Evolutionary conservation across 2,888 invertebrate genomes (phyloP).

Genomic region (Leptogaster cylindrica): DNA sequence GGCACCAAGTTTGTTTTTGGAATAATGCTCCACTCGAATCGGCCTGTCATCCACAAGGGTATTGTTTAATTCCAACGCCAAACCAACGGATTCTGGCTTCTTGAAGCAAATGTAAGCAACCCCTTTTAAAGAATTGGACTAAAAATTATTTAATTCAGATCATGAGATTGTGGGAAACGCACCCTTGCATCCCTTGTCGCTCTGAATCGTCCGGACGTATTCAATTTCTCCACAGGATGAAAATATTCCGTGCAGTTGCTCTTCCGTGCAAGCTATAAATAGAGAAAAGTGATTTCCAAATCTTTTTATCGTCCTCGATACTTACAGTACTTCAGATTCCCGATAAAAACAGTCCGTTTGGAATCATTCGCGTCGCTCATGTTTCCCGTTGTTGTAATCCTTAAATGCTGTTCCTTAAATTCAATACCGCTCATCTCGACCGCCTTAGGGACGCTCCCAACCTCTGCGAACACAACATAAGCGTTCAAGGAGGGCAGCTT

Average conservation of each 20-base stretch:
- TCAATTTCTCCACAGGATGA: conserved; percentile 60
- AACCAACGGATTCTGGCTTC: conserved; percentile 55
- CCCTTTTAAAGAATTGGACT: conserved; percentile 48
- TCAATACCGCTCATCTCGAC: conserved; percentile 55
- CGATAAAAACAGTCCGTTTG: conserved; percentile 58
- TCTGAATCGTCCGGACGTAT: conserved; percentile 57
- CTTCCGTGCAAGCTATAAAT: conserved; percentile 56
- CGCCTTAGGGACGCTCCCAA: conserved; percentile 53
- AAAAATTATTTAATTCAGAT: conserved; percentile 2
- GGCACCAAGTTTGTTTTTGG: conserved; percentile 54
- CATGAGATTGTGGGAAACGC: neutral
- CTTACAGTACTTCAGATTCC: conserved; percentile 60
- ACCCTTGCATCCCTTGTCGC: conserved; percentile 57
- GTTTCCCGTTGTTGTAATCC: conserved; percentile 53
- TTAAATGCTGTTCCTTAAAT: conserved; percentile 56
- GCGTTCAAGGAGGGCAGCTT: conserved; percentile 55
- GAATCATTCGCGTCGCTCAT: conserved; percentile 47
- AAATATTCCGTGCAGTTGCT: conserved; percentile 58
- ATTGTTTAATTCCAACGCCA: conserved; percentile 59
- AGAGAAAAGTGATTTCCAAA: neutral
- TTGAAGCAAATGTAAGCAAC: conserved; percentile 60
- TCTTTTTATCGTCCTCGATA: conserved; percentile 6
- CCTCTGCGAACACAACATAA: conserved; percentile 54
- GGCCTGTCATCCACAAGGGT: conserved; percentile 59
- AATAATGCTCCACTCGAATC: conserved; percentile 58